These are phyloP conservation scores for Pelecanus crispus DNA, from an alignment of 2,113 vertebrate species.

Conservation along the genomic window DNA sequence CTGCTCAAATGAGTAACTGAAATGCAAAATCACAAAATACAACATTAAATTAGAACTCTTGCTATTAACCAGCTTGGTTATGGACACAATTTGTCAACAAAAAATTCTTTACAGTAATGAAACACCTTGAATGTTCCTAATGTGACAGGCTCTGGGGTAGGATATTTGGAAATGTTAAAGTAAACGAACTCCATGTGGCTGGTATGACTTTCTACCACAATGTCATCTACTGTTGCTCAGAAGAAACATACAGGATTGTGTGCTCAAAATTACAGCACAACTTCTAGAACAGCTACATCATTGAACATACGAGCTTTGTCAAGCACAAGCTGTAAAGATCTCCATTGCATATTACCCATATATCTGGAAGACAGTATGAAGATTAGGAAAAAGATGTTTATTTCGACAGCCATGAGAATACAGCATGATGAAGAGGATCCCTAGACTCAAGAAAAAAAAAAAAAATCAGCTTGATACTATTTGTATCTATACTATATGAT, in stretches of 20 bases:
- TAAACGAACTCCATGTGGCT: not conserved
- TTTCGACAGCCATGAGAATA: not conserved
- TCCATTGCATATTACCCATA: not conserved
- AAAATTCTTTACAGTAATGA: not conserved
- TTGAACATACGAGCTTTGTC: not conserved
- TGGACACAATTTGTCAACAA: not conserved
- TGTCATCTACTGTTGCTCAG: not conserved
- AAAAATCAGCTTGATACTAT: not conserved
- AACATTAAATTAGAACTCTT: not conserved
- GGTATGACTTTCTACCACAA: not conserved
- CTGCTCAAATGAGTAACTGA: not conserved
- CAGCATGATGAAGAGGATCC: not conserved
- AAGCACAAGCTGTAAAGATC: not conserved
- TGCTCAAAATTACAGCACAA: not conserved
- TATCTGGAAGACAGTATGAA: not conserved
- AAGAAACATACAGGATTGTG: not conserved
- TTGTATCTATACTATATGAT: too few relatives aligned
- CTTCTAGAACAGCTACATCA: not conserved
- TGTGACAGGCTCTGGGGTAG: not conserved
- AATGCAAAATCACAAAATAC: not conserved
- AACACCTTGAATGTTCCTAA: not conserved
- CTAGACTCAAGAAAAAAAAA: not conserved
- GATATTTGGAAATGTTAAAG: not conserved
- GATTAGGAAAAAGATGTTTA: not conserved
- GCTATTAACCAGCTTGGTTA: not conserved